A percentile compares a stretch with the other conserved stretches of the same genome.
Evolutionary conservation across 2,797 vertebrate species (phyloP).

Genomic region (Coluber constrictor): DNA sequence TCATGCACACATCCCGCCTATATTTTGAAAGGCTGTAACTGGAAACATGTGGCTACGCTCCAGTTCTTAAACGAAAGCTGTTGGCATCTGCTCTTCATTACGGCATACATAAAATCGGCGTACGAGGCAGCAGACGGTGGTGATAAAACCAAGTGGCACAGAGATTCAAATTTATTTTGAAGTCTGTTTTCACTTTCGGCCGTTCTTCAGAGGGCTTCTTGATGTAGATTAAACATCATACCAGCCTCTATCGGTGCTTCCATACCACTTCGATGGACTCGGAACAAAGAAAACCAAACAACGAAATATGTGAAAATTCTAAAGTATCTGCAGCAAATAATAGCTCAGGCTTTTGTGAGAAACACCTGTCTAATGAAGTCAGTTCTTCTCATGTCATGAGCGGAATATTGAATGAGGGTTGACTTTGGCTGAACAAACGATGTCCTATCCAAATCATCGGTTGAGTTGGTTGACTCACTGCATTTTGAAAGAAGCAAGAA

Average conservation of each 20-base stretch:
- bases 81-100: slow-evolving; percentile 73
- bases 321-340: not conserved
- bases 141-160: slow-evolving; percentile 57
- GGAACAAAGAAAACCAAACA: not conserved
- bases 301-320: not conserved
- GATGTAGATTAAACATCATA: not conserved
- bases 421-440: not conserved
- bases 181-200: slow-evolving; percentile 53
- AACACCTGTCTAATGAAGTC: not conserved
- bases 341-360: not conserved
- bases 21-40: slow-evolving; percentile 71
- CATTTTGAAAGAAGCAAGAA: not conserved
- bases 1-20: slow-evolving; percentile 48
- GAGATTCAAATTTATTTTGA: slow-evolving; percentile 57
- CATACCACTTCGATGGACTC: not conserved
- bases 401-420: not conserved
- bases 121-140: slow-evolving; percentile 67
- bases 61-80: slow-evolving; percentile 65
- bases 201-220: not conserved
- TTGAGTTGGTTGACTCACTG: not conserved
- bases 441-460: not conserved
- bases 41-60: slow-evolving; percentile 66
- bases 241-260: not conserved
- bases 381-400: not conserved
- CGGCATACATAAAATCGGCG: slow-evolving; percentile 53